Percentiles rank a stretch among this genome's conserved stretches.
Evolutionary conservation across 1,140 invertebrate genomes (phyloP).

Genomic region (Pantala flavescens): DNA sequence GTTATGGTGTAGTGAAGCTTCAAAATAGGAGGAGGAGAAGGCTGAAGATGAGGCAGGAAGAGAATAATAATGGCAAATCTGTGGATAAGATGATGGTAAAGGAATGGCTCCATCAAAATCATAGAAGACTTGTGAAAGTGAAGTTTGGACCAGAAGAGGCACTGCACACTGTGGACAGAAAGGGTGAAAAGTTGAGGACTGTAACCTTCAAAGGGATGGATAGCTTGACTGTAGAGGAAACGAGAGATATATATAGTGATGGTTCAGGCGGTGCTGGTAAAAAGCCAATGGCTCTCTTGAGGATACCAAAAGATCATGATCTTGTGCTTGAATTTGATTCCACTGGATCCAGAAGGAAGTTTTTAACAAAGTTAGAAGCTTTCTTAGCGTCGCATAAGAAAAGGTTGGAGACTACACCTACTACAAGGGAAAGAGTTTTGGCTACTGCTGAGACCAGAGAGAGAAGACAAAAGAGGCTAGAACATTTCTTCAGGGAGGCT

Average conservation of each 20-base stretch:
- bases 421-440: constrained; percentile 73
- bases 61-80: constrained; percentile 51
- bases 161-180: constrained; percentile 74
- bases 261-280: not conserved
- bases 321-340: constrained; percentile 89
- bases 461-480: constrained; percentile 81
- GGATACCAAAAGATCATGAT: constrained; percentile 89
- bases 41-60: constrained; percentile 74
- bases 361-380: constrained; percentile 78
- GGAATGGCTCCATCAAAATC: constrained; percentile 91
- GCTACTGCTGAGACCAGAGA: constrained; percentile 93
- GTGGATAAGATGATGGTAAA: constrained; percentile 89
- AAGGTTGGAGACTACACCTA: constrained; percentile 55
- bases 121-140: constrained; percentile 81
- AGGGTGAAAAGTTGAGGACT: constrained; percentile 77
- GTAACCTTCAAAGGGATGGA: constrained; percentile 66
- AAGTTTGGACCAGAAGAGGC: constrained; percentile 76
- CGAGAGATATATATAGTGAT: constrained; percentile 33
- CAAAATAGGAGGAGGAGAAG: constrained; percentile 73
- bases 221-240: constrained; percentile 71
- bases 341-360: constrained; percentile 67
- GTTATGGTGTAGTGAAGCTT: constrained; percentile 83
- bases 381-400: constrained; percentile 77
- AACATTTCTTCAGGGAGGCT: constrained; percentile 97
- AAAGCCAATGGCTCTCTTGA: constrained; percentile 35